Conservation (phyloP, 2,797 vertebrate species). For the Pseudopleuronectes americanus region DNA sequence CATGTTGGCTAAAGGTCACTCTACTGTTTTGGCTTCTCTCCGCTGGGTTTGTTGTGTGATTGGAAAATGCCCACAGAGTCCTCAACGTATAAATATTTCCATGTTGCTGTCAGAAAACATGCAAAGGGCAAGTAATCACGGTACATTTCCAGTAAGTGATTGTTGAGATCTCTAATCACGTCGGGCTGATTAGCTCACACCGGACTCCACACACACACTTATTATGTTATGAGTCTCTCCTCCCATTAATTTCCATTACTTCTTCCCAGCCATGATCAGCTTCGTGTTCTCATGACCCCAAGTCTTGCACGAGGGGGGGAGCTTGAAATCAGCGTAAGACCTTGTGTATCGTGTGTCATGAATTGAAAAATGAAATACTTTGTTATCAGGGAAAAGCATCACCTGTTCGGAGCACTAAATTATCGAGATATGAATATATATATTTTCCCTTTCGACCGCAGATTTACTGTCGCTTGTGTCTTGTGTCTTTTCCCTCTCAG, state of each 20-base stretch:
- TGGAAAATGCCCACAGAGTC: slow-evolving; percentile 73
- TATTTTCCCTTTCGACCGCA: slow-evolving; percentile 32
- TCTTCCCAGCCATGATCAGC: slow-evolving; percentile 50
- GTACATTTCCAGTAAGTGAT: slow-evolving; percentile 58
- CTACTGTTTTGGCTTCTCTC: slow-evolving; percentile 82
- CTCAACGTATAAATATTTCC: slow-evolving; percentile 78
- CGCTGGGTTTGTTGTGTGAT: slow-evolving; percentile 81
- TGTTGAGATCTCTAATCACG: slow-evolving; percentile 41
- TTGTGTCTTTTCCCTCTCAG: slow-evolving; percentile 13
- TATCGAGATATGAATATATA: slow-evolving; percentile 40
- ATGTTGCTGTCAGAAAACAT: slow-evolving; percentile 72
- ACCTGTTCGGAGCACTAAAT: slow-evolving; percentile 52
- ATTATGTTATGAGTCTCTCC: slow-evolving; percentile 30
- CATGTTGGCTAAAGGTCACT: slow-evolving; percentile 86
- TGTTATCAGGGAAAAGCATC: slow-evolving; percentile 41
- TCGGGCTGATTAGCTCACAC: slow-evolving; percentile 43
- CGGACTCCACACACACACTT: slow-evolving; percentile 11
- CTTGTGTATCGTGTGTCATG: slow-evolving; percentile 58
- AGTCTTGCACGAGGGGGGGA: slow-evolving; percentile 7
- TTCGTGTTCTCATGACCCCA: slow-evolving; percentile 42
- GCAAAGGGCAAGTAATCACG: slow-evolving; percentile 76
- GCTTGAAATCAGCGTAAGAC: slow-evolving; percentile 61
- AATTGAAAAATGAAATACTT: slow-evolving; percentile 44
- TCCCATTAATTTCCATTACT: slow-evolving; percentile 64
- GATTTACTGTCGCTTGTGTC: slow-evolving; percentile 52